These are phyloP conservation scores for Sitodiplosis mosellana DNA, from an alignment of 1,140 invertebrate genomes.

Conservation along the genomic window DNA sequence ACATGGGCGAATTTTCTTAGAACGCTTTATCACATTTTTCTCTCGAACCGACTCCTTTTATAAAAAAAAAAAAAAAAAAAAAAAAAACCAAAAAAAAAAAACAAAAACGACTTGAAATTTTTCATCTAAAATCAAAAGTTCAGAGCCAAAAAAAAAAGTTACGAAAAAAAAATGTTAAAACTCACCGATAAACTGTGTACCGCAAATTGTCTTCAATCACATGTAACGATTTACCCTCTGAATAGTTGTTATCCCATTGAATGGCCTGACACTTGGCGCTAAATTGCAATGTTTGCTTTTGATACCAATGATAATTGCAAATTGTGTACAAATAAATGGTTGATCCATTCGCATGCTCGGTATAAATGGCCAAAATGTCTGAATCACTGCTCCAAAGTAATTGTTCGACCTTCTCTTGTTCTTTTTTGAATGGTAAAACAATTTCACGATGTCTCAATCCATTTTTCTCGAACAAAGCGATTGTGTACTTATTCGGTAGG, in stretches of 20 bases:
- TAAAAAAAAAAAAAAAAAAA: too few species aligned
- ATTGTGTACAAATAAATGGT: constrained; percentile 58
- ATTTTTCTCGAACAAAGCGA: constrained; percentile 84
- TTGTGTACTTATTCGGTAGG: constrained; percentile 43
- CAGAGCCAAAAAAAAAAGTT: not conserved
- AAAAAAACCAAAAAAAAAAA: too few species aligned
- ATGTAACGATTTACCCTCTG: constrained; percentile 37
- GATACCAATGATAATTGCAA: constrained; percentile 81
- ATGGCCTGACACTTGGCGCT: constrained; percentile 26
- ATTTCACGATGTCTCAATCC: constrained; percentile 76
- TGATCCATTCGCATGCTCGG: constrained; percentile 17
- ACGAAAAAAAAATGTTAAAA: too few species aligned
- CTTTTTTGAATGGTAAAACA: constrained; percentile 37
- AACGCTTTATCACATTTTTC: too few species aligned
- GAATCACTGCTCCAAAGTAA: constrained; percentile 65
- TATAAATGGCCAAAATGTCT: constrained; percentile 47
- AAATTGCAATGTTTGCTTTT: constrained; percentile 53
- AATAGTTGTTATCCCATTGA: constrained; percentile 41
- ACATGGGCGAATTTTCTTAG: too few species aligned
- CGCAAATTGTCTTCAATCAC: constrained; percentile 32
- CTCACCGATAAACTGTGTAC: constrained; percentile 38
- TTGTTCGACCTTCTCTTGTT: constrained; percentile 33
- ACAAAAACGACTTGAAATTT: too few species aligned
- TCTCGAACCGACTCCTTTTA: too few species aligned
- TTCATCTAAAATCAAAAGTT: not conserved